A percentile compares a stretch with the other conserved stretches of the same genome.
phyloP scores from a whole-genome alignment of 2,797 vertebrate species.

The Macropus fuliginosus region DNA sequence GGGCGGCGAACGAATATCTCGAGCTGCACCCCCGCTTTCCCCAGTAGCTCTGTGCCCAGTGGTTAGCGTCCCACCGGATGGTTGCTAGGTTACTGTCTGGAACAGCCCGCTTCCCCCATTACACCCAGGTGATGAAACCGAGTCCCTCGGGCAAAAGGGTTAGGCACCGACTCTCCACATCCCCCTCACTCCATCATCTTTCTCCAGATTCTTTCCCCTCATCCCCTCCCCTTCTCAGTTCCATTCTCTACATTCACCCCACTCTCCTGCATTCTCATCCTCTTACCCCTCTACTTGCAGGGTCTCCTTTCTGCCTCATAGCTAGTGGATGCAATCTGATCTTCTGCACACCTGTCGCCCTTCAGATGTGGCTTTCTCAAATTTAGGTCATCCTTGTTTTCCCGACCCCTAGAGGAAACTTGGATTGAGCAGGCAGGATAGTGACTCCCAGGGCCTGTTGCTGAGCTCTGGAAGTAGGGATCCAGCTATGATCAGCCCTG shows the following conservation, averaged over 20 bases:
- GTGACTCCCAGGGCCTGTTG: background rate
- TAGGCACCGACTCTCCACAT: background rate
- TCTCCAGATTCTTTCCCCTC: background rate
- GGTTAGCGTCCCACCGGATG: background rate
- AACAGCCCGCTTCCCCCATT: background rate
- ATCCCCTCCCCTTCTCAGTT: background rate
- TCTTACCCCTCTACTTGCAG: background rate
- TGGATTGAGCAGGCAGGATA: background rate
- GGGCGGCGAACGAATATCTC: background rate
- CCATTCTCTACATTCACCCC: background rate
- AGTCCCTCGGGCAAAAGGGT: background rate
- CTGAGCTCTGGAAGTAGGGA: background rate
- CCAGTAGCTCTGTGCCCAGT: background rate
- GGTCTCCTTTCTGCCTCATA: background rate
- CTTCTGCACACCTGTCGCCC: background rate
- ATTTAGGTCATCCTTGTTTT: background rate
- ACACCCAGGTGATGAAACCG: background rate
- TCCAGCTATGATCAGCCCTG: background rate
- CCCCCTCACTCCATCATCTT: background rate
- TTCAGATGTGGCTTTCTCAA: background rate
- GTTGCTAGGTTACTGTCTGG: background rate
- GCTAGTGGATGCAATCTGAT: background rate
- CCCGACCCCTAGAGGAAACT: background rate
- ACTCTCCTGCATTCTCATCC: background rate
- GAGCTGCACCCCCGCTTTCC: background rate